Base-by-base conservation (phyloP, 2,797 vertebrate genomes). In the Melanotaenia nigrans region DNA sequence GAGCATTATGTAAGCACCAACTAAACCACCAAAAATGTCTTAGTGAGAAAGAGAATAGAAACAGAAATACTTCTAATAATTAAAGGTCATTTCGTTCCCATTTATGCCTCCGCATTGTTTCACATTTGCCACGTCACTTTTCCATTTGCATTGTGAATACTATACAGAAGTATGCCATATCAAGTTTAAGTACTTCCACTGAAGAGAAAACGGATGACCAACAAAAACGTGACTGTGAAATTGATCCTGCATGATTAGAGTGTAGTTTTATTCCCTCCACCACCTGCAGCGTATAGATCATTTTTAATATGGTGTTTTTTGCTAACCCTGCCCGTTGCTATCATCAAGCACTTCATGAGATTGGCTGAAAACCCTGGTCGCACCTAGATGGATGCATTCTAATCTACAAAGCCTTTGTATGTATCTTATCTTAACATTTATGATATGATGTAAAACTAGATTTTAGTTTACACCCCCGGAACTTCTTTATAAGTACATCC, bases 401-500 rank as follows among this genome's bases (percentile, higher is more conserved):
- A 28, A 71, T 57, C 47, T 66, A 49, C 18, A 55, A 67, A 60
- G 61, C n/a, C 10, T 28, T 54, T 54, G 30, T 38, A 10, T 22
- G 12, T 2, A 5, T 5, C 25, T 20, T 14, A 9, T 14, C 33
- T 6, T 12, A 18, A 58, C n/a, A 40, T 57, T 65, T 35, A 56
- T 60, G 33, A 68, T 42, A 42, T 3, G 1, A 22, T 14, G 33
- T 54, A 40, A 25, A 4, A 1, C 13, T 20, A 28, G 65, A 12
- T 58, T 9, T 0, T 53, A 28, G 11, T 45, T 47, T 8, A 66
- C 3, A 20, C 3, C 8, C 2, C 58, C 45, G 30, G 69, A 73
- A 60, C 6, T 18, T 55, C 65, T n/a, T 55, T 61, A 61, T 30
- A 62, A 6, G 55, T 51, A 22, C 18, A 18, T 45, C 56, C 16